Conservation (phyloP, 2,797 vertebrate genomes). For the Enteromius mattozi region DNA sequence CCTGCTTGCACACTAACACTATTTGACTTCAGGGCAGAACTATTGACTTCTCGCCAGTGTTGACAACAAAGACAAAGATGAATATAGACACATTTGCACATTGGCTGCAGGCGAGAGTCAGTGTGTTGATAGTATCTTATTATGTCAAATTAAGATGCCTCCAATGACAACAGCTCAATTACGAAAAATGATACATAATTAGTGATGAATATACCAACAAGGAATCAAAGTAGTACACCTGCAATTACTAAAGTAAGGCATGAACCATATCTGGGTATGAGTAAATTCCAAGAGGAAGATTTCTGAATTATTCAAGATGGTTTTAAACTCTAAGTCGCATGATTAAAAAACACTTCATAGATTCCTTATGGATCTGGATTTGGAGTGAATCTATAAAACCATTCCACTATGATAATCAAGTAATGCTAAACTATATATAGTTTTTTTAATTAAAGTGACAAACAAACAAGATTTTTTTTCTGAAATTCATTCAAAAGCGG, state of each 20-base stretch:
- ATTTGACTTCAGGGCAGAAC: conserved; percentile 49
- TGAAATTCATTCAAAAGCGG: too few species aligned
- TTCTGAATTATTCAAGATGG: not conserved
- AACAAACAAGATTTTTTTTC: not conserved
- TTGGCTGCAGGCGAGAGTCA: too few species aligned
- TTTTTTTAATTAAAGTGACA: not conserved
- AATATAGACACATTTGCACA: not conserved
- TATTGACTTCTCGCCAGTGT: conserved; percentile 21
- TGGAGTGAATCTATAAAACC: not conserved
- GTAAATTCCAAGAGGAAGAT: not conserved
- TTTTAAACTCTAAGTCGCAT: not conserved
- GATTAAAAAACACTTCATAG: not conserved
- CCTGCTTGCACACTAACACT: conserved; percentile 34
- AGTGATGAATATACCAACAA: not conserved
- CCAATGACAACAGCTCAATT: not conserved
- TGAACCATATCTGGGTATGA: not conserved
- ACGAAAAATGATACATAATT: not conserved
- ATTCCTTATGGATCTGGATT: not conserved
- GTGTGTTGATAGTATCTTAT: conserved; percentile 3
- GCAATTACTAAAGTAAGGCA: not conserved
- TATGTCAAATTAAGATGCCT: not conserved
- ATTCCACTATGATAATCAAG: not conserved
- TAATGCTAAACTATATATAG: not conserved
- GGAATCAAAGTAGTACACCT: not conserved
- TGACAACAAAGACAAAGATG: not conserved